Evolutionary conservation across 2,113 vertebrate species (phyloP).

Genomic region (Anas platyrhynchos): DNA sequence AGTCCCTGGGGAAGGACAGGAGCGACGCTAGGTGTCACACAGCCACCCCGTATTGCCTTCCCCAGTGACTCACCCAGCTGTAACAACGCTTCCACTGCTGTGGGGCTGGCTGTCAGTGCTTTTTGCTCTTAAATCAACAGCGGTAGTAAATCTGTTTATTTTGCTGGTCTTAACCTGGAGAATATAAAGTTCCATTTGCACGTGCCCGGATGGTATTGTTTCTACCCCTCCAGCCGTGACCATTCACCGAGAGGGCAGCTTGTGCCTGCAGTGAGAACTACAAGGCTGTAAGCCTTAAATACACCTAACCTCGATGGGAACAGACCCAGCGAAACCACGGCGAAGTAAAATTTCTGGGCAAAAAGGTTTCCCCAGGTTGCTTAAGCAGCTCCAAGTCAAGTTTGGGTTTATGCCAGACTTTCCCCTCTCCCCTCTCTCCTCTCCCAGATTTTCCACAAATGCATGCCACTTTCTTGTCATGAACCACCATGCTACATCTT

Average conservation of each 20-base stretch:
- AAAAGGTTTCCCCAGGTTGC: not conserved
- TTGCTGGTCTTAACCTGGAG: not conserved
- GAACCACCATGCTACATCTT: not conserved
- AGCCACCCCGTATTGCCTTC: not conserved
- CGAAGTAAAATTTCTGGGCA: not conserved
- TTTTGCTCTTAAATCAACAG: not conserved
- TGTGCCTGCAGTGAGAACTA: not conserved
- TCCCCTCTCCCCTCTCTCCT: not conserved
- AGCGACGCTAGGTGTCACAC: constrained; percentile 17
- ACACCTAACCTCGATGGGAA: not conserved
- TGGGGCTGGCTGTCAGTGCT: not conserved
- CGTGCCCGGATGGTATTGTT: not conserved
- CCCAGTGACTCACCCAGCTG: constrained; percentile 15
- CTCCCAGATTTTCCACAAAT: not conserved
- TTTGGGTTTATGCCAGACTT: not conserved
- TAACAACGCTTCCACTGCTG: not conserved
- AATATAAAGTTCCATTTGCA: not conserved
- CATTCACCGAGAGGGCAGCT: not conserved
- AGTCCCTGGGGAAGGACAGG: not conserved
- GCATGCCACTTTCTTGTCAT: not conserved
- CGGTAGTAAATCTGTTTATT: not conserved
- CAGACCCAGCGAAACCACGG: not conserved
- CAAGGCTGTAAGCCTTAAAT: not conserved
- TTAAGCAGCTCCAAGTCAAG: not conserved
- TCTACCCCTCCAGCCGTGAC: constrained; percentile 44